Conservation (phyloP, 2,113 vertebrate genomes). For the Parotia lawesii region DNA sequence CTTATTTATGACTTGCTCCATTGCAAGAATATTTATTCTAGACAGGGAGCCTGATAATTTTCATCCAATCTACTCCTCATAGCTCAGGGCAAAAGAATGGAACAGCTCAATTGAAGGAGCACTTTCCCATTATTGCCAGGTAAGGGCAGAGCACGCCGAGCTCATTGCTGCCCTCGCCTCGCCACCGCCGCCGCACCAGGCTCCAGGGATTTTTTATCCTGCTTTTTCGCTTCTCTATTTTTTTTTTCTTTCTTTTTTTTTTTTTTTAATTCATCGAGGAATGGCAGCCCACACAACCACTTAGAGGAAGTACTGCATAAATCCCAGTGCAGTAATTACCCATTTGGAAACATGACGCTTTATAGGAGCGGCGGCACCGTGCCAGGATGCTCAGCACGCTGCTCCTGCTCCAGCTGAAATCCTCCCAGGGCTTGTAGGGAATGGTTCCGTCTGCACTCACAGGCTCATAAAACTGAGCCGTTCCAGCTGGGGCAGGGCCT, state of each 20-base stretch:
- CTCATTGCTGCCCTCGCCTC: conserved; percentile 64
- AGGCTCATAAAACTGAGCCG: background rate
- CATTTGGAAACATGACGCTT: conserved; percentile 61
- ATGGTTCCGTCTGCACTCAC: background rate
- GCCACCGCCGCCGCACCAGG: background rate
- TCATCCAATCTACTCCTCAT: conserved; percentile 81
- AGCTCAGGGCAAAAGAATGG: conserved; percentile 74
- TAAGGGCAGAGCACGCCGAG: conserved; percentile 70
- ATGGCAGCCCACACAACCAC: conserved; percentile 20
- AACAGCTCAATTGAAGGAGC: conserved; percentile 81
- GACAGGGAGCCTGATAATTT: conserved; percentile 81
- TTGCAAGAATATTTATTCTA: conserved; percentile 85
- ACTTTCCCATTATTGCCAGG: conserved; percentile 78
- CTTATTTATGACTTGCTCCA: conserved; percentile 92
- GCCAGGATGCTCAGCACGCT: conserved; percentile 55
- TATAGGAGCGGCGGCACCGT: conserved; percentile 21
- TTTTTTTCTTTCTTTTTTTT: background rate
- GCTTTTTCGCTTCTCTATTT: background rate
- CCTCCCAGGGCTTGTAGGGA: conserved; percentile 45
- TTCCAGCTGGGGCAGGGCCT: conserved; percentile 24
- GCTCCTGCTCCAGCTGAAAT: conserved; percentile 47
- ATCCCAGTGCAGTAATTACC: conserved; percentile 64
- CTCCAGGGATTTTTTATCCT: background rate
- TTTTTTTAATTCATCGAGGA: background rate
- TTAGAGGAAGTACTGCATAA: conserved; percentile 44